Conservation (phyloP, 2,888 invertebrate genomes). For the Orthonychiurus folsomi region DNA sequence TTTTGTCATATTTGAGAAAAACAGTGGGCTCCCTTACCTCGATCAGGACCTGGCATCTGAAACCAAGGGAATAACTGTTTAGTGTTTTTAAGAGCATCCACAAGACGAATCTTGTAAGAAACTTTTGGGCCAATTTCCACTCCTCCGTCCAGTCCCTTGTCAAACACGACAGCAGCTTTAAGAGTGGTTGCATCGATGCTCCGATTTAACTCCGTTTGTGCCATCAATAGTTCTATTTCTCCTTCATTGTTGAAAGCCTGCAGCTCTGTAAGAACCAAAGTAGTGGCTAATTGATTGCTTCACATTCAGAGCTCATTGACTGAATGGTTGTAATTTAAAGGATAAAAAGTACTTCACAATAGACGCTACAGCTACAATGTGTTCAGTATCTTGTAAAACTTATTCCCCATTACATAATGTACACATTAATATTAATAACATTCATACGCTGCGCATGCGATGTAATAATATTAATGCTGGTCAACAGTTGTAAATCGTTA, state of each 20-base stretch:
- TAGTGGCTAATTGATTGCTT: too few species aligned
- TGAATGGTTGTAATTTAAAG: neutral
- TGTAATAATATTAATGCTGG: too few species aligned
- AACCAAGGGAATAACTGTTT: constrained; percentile 29
- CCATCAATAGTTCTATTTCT: constrained; percentile 30
- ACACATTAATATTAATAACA: too few species aligned
- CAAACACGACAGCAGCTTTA: constrained; percentile 34
- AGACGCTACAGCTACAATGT: too few species aligned
- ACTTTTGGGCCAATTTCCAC: neutral
- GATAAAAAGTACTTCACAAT: too few species aligned
- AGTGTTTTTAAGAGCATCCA: constrained; percentile 15
- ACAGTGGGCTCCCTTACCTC: too few species aligned
- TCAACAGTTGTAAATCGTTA: too few species aligned
- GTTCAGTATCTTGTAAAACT: too few species aligned
- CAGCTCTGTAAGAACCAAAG: constrained; percentile 20
- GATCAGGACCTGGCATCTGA: constrained; percentile 35
- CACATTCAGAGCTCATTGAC: neutral
- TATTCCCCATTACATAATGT: too few species aligned
- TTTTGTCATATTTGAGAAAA: too few species aligned
- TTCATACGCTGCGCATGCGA: too few species aligned
- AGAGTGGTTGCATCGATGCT: neutral
- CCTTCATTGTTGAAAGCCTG: constrained; percentile 27
- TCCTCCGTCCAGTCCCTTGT: constrained; percentile 16
- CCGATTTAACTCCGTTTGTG: constrained; percentile 15
- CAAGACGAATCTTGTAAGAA: constrained; percentile 34